Evolutionary conservation across 2,888 invertebrate genomes (phyloP).

Genomic region (Nephrotoma appendiculata): DNA sequence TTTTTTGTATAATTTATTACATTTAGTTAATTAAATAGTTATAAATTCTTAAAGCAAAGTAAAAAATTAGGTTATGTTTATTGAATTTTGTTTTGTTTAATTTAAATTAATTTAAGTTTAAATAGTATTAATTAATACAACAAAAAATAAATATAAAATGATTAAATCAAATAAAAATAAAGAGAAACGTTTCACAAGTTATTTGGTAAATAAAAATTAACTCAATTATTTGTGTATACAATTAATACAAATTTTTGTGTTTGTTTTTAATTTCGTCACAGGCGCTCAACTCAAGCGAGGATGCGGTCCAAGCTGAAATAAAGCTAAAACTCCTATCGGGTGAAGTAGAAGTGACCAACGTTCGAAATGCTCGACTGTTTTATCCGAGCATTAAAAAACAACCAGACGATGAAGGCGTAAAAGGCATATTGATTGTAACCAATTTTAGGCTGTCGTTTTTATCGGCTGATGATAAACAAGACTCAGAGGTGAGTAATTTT

Average conservation of each 20-base stretch:
- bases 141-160: not conserved
- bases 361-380: conserved; percentile 71
- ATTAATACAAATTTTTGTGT: conserved; percentile 2
- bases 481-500: conserved; percentile 6
- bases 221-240: not conserved
- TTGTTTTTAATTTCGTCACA: conserved; percentile 7
- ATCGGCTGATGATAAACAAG: conserved; percentile 42
- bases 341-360: conserved; percentile 68
- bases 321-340: conserved; percentile 34
- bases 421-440: conserved; percentile 76
- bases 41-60: not conserved
- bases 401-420: conserved; percentile 58
- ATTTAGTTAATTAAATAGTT: not conserved
- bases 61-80: conserved; percentile 1
- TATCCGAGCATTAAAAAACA: conserved; percentile 46
- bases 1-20: not conserved
- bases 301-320: conserved; percentile 9
- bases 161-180: not conserved
- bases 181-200: not conserved
- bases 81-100: not conserved
- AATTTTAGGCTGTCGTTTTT: conserved; percentile 88
- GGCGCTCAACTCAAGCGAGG: conserved; percentile 14
- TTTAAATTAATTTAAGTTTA: not conserved
- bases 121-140: not conserved
- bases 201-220: not conserved